These are phyloP conservation scores for Pseudomyrmex dendroicus DNA, from an alignment of 1,140 invertebrate species.

Conservation along the genomic window DNA sequence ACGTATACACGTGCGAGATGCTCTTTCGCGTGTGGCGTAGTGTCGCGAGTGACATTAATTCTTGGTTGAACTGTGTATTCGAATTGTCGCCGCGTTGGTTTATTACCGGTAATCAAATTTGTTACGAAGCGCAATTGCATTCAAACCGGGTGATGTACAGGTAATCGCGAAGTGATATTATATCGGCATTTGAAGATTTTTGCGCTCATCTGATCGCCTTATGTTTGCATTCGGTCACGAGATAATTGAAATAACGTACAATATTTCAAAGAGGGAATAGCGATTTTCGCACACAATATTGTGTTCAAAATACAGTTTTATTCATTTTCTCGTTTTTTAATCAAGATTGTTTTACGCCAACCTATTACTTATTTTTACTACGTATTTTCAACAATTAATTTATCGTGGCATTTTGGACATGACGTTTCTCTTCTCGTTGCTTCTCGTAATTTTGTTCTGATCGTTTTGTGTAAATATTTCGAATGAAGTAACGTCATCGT, in stretches of 20 bases:
- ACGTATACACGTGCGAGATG: background rate
- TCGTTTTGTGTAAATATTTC: slow-evolving; percentile 8
- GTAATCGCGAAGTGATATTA: background rate
- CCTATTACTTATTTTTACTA: background rate
- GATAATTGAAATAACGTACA: background rate
- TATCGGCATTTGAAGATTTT: slow-evolving; percentile 27
- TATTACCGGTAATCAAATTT: slow-evolving; percentile 62
- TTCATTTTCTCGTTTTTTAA: background rate
- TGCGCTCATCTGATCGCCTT: background rate
- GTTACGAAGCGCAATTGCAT: slow-evolving; percentile 39
- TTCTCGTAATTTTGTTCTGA: background rate
- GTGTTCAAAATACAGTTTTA: background rate
- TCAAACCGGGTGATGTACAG: slow-evolving; percentile 24
- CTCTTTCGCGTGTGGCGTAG: background rate
- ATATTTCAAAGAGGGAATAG: background rate
- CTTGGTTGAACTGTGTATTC: slow-evolving; percentile 61
- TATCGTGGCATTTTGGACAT: background rate
- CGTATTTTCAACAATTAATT: background rate
- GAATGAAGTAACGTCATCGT: background rate
- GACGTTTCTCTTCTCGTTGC: too few species aligned
- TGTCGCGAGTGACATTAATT: slow-evolving; percentile 66
- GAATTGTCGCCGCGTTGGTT: slow-evolving; percentile 51
- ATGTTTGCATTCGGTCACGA: background rate
- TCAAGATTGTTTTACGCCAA: background rate
- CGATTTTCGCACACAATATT: background rate